Conservation (phyloP, 2,888 invertebrate genomes). For the Mimumesa dahlbomi region DNA sequence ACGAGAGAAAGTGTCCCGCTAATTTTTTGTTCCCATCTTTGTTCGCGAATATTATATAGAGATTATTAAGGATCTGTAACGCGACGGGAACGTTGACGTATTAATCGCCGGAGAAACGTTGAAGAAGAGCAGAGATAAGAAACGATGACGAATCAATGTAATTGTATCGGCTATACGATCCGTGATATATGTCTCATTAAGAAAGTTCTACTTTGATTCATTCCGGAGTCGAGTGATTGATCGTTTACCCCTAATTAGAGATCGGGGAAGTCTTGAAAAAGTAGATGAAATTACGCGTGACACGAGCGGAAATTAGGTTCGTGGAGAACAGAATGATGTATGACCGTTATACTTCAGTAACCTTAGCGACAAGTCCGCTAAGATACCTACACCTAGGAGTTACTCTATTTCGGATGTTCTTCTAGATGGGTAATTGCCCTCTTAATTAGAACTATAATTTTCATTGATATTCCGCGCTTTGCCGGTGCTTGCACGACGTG, state of each 20-base stretch:
- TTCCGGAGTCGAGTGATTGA: slow-evolving; percentile 55
- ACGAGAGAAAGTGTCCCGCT: too few species aligned
- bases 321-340: slow-evolving; percentile 64
- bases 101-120: too few species aligned
- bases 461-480: not conserved
- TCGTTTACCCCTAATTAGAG: slow-evolving; percentile 67
- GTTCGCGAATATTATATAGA: too few species aligned
- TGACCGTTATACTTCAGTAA: slow-evolving; percentile 62
- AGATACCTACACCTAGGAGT: slow-evolving; percentile 41
- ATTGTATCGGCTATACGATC: slow-evolving; percentile 8
- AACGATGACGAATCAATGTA: not conserved
- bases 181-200: slow-evolving; percentile 52
- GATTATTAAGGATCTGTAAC: too few species aligned
- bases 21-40: too few species aligned
- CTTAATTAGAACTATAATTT: slow-evolving; percentile 46
- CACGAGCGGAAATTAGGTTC: slow-evolving; percentile 73
- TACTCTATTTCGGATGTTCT: slow-evolving; percentile 55
- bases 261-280: slow-evolving; percentile 65
- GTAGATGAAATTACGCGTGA: slow-evolving; percentile 73
- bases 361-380: slow-evolving; percentile 51
- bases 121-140: too few species aligned
- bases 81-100: too few species aligned
- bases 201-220: slow-evolving; percentile 50
- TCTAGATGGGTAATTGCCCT: slow-evolving; percentile 37
- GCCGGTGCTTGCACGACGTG: not conserved